These are phyloP conservation scores for Euthynnus affinis DNA, from an alignment of 2,797 vertebrate species.

Conservation along the genomic window DNA sequence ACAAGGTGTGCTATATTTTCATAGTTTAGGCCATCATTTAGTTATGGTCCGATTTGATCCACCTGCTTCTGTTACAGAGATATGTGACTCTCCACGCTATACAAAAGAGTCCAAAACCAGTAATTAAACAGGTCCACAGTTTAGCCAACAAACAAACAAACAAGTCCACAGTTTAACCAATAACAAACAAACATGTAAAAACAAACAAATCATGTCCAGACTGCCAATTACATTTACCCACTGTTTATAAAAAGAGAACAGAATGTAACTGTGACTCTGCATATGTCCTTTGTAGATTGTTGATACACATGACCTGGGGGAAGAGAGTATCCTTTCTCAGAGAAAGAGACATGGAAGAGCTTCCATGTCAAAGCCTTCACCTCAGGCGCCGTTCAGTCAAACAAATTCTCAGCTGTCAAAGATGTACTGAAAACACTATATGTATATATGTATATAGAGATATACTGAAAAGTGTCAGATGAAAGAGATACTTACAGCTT, in stretches of 20 bases:
- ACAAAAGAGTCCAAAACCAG: not conserved
- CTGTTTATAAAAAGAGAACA: slow-evolving; percentile 4
- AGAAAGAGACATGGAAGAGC: slow-evolving; percentile 1
- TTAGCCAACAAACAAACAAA: not conserved
- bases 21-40: not conserved
- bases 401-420: slow-evolving; percentile 16
- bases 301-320: slow-evolving; percentile 21
- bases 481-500: not conserved
- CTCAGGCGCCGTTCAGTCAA: slow-evolving; percentile 24
- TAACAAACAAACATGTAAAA: not conserved
- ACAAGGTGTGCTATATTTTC: not conserved
- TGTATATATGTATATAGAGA: no score
- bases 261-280: not conserved
- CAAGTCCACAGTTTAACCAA: not conserved
- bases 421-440: not conserved
- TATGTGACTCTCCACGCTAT: not conserved
- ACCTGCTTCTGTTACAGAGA: not conserved
- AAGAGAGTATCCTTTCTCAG: slow-evolving; percentile 18
- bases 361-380: slow-evolving; percentile 14
- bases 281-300: slow-evolving; percentile 12
- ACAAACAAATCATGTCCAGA: not conserved
- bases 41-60: not conserved
- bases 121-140: not conserved
- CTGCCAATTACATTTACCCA: not conserved
- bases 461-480: not conserved